These are phyloP conservation scores for Microtus pennsylvanicus DNA, from an alignment of 2,113 vertebrate genomes.

Conservation along the genomic window DNA sequence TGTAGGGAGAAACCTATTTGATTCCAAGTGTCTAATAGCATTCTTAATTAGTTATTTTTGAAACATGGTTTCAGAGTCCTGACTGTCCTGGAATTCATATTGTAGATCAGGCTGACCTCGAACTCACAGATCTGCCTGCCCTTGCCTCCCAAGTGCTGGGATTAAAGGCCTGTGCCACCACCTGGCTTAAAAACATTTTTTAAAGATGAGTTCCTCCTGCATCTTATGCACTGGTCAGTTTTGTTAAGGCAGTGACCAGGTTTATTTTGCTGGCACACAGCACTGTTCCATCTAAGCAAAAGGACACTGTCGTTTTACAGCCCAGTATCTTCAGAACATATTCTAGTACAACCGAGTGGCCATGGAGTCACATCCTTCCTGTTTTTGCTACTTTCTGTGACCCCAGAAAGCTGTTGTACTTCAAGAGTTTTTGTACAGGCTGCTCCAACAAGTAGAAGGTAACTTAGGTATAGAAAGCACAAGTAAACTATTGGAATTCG, in stretches of 20 bases:
- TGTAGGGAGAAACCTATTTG: constrained; percentile 22
- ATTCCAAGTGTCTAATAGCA: neutral
- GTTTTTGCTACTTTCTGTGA: constrained; percentile 57
- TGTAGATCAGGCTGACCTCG: neutral
- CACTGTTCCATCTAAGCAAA: constrained; percentile 41
- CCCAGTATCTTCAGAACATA: constrained; percentile 1
- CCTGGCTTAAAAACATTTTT: neutral
- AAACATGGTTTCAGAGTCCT: neutral
- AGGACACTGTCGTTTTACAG: constrained; percentile 19
- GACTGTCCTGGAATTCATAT: neutral
- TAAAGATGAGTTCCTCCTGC: neutral
- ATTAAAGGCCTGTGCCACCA: neutral
- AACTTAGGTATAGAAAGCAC: neutral
- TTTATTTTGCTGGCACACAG: constrained; percentile 4
- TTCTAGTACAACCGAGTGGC: constrained; percentile 57
- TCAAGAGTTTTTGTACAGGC: constrained; percentile 1
- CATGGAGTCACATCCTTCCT: constrained; percentile 43
- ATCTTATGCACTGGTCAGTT: neutral
- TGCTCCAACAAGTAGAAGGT: neutral
- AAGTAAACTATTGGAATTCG: neutral
- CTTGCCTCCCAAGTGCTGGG: neutral
- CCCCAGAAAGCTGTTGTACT: constrained; percentile 10
- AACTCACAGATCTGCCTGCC: neutral
- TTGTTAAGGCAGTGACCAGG: neutral
- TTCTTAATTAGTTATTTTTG: neutral